phyloP scores from a whole-genome alignment of 2,888 invertebrate species.

The Halictus ligatus region DNA sequence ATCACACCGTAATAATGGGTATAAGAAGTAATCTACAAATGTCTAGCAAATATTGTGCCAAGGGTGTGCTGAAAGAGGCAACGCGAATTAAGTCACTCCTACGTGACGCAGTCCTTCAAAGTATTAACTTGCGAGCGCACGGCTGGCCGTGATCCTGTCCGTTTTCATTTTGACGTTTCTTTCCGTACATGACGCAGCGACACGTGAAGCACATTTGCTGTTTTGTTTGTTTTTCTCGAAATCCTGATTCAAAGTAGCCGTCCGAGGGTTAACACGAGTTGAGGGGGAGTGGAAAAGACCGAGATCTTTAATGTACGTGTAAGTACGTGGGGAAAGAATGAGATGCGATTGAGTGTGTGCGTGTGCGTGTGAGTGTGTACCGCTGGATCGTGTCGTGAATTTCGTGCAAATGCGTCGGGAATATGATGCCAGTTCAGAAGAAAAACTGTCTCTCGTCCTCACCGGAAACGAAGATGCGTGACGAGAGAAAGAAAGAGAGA shows the following conservation, averaged over 20 bases:
- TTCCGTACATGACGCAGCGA: background rate
- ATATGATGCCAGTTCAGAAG: conserved; percentile 43
- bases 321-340: background rate
- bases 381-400: conserved; percentile 18
- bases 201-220: background rate
- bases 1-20: background rate
- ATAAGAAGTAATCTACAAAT: background rate
- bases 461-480: background rate
- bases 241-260: conserved; percentile 10
- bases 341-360: background rate
- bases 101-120: background rate
- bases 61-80: conserved; percentile 1
- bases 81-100: background rate
- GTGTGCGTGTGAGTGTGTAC: background rate
- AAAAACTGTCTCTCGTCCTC: conserved; percentile 27
- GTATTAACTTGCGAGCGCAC: background rate
- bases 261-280: conserved; percentile 16
- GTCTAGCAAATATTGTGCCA: conserved; percentile 2
- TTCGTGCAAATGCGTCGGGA: conserved; percentile 48
- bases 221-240: background rate
- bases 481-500: conserved; percentile 23
- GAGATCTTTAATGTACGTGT: background rate
- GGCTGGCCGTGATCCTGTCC: conserved; percentile 3
- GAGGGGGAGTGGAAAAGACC: background rate
- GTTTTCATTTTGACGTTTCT: background rate